A percentile compares a stretch with the other conserved stretches of the same genome.
Evolutionary conservation across 2,113 vertebrate genomes (phyloP).

Genomic region (Cheilinus undulatus): DNA sequence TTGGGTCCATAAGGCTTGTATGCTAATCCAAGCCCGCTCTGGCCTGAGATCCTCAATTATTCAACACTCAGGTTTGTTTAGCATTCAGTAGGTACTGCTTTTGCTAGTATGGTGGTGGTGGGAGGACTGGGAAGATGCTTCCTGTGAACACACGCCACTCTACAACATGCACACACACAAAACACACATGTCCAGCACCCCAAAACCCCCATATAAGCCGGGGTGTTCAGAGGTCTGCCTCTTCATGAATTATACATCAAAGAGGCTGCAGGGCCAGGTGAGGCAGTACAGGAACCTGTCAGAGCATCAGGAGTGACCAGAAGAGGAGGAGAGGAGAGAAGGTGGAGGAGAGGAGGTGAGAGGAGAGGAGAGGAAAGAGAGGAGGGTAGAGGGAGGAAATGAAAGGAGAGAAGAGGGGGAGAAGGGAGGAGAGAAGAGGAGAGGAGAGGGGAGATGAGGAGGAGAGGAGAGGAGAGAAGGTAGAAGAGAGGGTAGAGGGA

Average conservation of each 20-base stretch:
- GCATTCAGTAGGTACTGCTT: slow-evolving; percentile 81
- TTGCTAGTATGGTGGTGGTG: slow-evolving; percentile 60
- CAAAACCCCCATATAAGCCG: slow-evolving; percentile 64
- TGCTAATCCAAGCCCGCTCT: slow-evolving; percentile 78
- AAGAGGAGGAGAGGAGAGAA: slow-evolving; percentile 42
- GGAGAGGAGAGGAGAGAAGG: background rate
- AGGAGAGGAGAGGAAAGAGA: background rate
- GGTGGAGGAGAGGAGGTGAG: background rate
- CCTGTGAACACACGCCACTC: slow-evolving; percentile 19
- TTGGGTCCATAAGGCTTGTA: slow-evolving; percentile 81
- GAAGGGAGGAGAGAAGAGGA: background rate
- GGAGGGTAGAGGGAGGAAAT: background rate
- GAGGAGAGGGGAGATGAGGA: background rate
- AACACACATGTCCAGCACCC: slow-evolving; percentile 21
- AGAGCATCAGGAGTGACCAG: slow-evolving; percentile 73
- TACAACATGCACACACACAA: background rate
- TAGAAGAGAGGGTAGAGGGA: background rate
- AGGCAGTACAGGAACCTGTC: slow-evolving; percentile 75
- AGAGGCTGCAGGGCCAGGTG: slow-evolving; percentile 77
- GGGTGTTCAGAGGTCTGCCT: slow-evolving; percentile 71
- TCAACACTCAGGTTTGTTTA: slow-evolving; percentile 85
- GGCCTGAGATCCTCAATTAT: slow-evolving; percentile 81
- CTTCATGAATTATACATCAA: slow-evolving; percentile 82
- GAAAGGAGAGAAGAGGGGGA: background rate
- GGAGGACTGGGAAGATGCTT: slow-evolving; percentile 59